Base-by-base conservation (phyloP, 2,113 vertebrate species). In the Gyps fulvus region DNA sequence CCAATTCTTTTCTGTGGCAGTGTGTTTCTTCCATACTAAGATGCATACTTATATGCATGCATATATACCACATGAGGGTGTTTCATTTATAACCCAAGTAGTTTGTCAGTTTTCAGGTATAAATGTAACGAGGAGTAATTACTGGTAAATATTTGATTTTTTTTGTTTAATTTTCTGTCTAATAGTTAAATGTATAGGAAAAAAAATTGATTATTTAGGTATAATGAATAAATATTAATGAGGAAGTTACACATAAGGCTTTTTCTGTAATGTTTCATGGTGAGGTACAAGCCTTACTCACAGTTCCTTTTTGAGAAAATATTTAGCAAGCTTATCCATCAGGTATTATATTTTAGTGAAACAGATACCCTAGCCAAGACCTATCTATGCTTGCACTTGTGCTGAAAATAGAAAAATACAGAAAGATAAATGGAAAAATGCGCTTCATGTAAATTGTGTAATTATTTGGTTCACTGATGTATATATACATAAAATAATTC, bases 401-500 rank as follows among this genome's bases (percentile, higher is more conserved):
- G 57, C 47, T 31, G 25, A 72, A 97, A 62, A 58, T 54, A 82
- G 6, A 43, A 92, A 94, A 91, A 88, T 84, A 73, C 62, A 80
- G 58, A 36, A 90, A 96, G 83, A 65, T 76, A 89, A 71, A 83
- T 63, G 45, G 55, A 81, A 81, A 96, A 92, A 88, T 58, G 16
- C 17, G 34, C 27, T 62, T 90, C 34, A 70, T 93, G 74, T 73
- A 85, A 87, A 72, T 70, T 43, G 22, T 62, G 21, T 58, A 55
- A 87, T 90, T 84, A 91, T 94, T 84, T 90, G 72, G 38, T 95
- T 86, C 81, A 49, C 62, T 90, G 63, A 70, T 78, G 31, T 87
- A 22, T 84, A 74, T 62, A n/a, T 95, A 61, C 73, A 43, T 93
- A 67, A 94, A 95, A 86, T 93, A 81, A 87, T 87, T 84, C 55